Conservation (phyloP, 53 echinoderm and acorn worm species). For the Luidia sarsii region DNA sequence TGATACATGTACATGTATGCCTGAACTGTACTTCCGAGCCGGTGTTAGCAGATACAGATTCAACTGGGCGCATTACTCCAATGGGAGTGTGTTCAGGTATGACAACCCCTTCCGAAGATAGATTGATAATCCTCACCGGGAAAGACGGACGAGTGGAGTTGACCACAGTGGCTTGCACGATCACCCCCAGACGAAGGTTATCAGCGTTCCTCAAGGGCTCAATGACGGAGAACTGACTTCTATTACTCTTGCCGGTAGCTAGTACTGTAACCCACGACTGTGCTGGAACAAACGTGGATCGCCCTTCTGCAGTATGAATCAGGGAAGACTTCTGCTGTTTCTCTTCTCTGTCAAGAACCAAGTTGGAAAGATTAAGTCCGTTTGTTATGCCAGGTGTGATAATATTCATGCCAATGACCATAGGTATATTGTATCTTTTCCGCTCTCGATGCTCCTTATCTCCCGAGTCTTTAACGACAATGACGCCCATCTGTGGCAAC, state of each 20-base stretch:
- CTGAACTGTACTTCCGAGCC: conserved; percentile 7
- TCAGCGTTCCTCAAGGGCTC: background rate
- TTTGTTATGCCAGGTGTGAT: no score
- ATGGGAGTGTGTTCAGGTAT: background rate
- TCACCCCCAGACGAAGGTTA: background rate
- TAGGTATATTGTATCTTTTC: conserved; percentile 7
- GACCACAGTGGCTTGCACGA: background rate
- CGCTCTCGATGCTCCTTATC: background rate
- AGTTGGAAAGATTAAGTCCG: no score
- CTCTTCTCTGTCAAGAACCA: no score
- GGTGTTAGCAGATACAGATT: background rate
- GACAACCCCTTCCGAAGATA: background rate
- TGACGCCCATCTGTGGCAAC: background rate
- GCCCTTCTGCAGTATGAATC: background rate
- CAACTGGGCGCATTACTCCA: background rate
- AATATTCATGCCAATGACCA: conserved; percentile 24
- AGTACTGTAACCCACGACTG: background rate
- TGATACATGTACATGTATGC: background rate
- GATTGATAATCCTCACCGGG: background rate
- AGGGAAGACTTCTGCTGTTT: background rate
- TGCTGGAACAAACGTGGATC: background rate
- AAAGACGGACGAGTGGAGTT: background rate
- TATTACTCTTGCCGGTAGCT: background rate
- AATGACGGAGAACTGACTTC: background rate
- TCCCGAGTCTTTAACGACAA: background rate